A percentile compares a stretch with the other conserved stretches of the same genome.
These are phyloP conservation scores for Opisthocomus hoazin DNA, from an alignment of 2,113 vertebrate genomes.

Conservation along the genomic window DNA sequence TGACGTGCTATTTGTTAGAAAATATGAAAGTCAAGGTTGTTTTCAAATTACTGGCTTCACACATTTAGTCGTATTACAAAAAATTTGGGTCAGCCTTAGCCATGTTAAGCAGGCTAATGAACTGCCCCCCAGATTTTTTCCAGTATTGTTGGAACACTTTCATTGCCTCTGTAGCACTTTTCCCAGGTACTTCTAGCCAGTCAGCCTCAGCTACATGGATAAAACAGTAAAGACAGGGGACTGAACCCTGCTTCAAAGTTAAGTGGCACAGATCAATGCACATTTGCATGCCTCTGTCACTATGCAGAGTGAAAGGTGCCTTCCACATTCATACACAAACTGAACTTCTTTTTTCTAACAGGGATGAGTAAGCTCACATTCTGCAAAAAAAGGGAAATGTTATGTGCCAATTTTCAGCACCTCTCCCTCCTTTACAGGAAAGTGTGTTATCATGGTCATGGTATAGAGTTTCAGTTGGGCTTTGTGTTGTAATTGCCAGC, in stretches of 20 bases:
- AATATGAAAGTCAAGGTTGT: neutral
- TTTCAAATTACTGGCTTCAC: neutral
- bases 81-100: neutral
- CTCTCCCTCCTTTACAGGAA: neutral
- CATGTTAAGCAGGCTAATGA: neutral
- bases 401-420: neutral
- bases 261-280: neutral
- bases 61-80: neutral
- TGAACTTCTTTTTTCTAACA: neutral
- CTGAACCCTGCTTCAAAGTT: neutral
- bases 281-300: neutral
- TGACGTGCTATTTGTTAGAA: conserved; percentile 3
- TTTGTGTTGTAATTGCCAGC: neutral
- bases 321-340: neutral
- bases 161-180: neutral
- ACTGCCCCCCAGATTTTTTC: neutral
- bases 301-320: fast-evolving
- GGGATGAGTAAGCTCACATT: neutral
- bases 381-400: too few relatives aligned
- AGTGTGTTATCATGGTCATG: neutral
- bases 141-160: neutral
- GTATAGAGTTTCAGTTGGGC: neutral
- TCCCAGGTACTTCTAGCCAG: neutral
- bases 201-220: neutral
- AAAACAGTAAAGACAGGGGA: neutral